Percentiles rank a stretch among this genome's conserved stretches.
Conservation (phyloP, 2,113 vertebrate genomes). For the Conger conger region DNA sequence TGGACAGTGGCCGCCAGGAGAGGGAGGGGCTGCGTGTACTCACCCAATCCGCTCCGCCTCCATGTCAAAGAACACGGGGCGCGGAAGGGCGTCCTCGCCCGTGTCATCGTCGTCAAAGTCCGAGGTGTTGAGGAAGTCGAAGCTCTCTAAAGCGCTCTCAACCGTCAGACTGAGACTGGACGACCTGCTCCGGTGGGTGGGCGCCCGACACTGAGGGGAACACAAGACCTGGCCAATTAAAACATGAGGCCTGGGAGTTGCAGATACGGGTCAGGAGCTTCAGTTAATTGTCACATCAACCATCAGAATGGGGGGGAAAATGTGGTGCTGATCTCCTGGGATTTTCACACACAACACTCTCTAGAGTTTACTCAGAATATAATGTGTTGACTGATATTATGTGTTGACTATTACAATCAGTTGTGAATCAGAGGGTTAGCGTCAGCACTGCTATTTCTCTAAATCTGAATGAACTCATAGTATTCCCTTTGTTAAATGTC, state of each 20-base stretch:
- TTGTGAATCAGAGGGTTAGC: no score
- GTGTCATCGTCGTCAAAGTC: slow-evolving; percentile 96
- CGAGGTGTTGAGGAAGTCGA: slow-evolving; percentile 98
- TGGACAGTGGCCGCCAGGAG: background rate
- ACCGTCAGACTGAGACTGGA: slow-evolving; percentile 96
- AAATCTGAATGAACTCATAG: no score
- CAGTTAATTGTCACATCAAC: no score
- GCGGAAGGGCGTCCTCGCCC: slow-evolving; percentile 76
- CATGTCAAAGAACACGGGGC: slow-evolving; percentile 83
- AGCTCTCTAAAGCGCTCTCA: slow-evolving; percentile 97
- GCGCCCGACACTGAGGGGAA: slow-evolving; percentile 82
- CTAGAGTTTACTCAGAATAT: no score
- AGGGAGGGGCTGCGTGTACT: slow-evolving; percentile 50
- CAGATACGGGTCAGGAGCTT: no score
- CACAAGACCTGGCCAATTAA: background rate
- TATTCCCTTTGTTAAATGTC: no score
- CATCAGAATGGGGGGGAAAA: no score
- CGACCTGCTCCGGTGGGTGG: slow-evolving; percentile 84
- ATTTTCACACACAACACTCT: no score
- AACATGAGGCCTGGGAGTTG: background rate
- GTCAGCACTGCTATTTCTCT: no score
- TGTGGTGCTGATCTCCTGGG: no score
- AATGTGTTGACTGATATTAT: no score
- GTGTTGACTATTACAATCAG: no score
- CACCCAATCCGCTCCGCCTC: slow-evolving; percentile 85